These are phyloP conservation scores for Stratiomys singularior DNA, from an alignment of 2,888 invertebrate genomes.

Conservation along the genomic window DNA sequence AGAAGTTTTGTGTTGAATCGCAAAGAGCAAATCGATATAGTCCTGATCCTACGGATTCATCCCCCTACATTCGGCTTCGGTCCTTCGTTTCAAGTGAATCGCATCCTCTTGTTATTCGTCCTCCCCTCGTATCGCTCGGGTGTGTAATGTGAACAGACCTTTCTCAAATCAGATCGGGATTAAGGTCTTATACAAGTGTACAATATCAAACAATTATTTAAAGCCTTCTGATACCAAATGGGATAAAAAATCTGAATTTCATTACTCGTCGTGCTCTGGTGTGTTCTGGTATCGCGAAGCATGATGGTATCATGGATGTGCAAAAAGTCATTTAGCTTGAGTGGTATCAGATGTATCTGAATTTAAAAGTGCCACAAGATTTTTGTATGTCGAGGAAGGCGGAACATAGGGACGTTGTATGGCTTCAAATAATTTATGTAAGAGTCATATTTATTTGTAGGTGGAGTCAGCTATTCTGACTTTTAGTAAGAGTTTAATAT, in stretches of 20 bases:
- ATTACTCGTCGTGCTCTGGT: slow-evolving; percentile 33
- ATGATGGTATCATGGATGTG: slow-evolving; percentile 24
- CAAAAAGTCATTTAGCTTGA: slow-evolving; percentile 53
- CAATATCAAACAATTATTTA: slow-evolving; percentile 54
- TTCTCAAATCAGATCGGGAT: slow-evolving; percentile 52
- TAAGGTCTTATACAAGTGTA: slow-evolving; percentile 51
- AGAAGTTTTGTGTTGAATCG: slow-evolving; percentile 42
- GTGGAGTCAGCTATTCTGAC: too few species aligned
- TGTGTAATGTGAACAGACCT: slow-evolving; percentile 45
- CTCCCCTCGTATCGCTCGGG: not conserved
- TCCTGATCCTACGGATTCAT: slow-evolving; percentile 7
- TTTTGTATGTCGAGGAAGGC: slow-evolving; percentile 10
- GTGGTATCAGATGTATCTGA: slow-evolving; percentile 54
- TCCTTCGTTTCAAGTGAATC: not conserved
- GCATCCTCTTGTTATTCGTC: slow-evolving; percentile 21
- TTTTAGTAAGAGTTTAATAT: too few species aligned
- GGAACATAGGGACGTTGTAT: not conserved
- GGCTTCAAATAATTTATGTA: too few species aligned
- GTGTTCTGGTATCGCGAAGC: not conserved
- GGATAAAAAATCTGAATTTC: slow-evolving; percentile 52
- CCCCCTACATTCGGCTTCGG: not conserved
- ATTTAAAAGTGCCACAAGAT: slow-evolving; percentile 47
- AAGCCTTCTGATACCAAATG: slow-evolving; percentile 51
- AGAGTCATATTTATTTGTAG: too few species aligned
- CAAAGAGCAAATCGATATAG: slow-evolving; percentile 46